These are phyloP conservation scores for Paralichthys olivaceus DNA, from an alignment of 2,113 vertebrate species.

Conservation along the genomic window DNA sequence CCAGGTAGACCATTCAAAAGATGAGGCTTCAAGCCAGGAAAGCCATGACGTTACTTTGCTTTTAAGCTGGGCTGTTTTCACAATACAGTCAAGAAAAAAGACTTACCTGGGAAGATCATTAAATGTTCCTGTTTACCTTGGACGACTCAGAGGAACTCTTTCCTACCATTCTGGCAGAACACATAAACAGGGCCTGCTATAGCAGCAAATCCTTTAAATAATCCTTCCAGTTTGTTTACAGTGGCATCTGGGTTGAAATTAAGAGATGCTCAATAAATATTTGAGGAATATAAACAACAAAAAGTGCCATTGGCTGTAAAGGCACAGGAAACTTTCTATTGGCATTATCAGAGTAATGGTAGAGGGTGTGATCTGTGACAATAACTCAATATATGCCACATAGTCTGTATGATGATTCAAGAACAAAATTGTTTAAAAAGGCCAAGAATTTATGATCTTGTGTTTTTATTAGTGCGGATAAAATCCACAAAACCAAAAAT, in stretches of 20 bases:
- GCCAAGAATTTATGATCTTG: constrained; percentile 3
- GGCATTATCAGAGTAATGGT: constrained; percentile 15
- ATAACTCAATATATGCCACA: neutral
- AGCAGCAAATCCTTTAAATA: constrained; percentile 46
- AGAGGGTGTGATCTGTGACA: neutral
- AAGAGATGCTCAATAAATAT: constrained; percentile 42
- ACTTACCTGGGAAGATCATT: constrained; percentile 68
- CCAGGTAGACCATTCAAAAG: constrained; percentile 20
- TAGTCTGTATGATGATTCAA: neutral
- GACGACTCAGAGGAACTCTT: constrained; percentile 56
- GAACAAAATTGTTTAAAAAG: constrained; percentile 12
- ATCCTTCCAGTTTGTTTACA: constrained; percentile 57
- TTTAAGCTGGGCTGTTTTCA: constrained; percentile 43
- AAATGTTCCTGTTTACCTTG: constrained; percentile 66
- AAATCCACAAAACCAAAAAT: constrained; percentile 35
- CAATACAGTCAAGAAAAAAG: constrained; percentile 5
- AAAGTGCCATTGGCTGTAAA: constrained; percentile 17
- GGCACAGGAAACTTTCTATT: constrained; percentile 16
- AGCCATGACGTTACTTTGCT: constrained; percentile 38
- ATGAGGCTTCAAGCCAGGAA: constrained; percentile 9
- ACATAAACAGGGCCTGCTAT: constrained; percentile 29
- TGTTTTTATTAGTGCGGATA: constrained; percentile 31
- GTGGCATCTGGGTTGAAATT: constrained; percentile 44
- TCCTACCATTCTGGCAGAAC: constrained; percentile 60
- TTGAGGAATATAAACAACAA: constrained; percentile 44